Evolutionary conservation across 2,113 vertebrate species (phyloP).

Genomic region (Emydura subglobosa): DNA sequence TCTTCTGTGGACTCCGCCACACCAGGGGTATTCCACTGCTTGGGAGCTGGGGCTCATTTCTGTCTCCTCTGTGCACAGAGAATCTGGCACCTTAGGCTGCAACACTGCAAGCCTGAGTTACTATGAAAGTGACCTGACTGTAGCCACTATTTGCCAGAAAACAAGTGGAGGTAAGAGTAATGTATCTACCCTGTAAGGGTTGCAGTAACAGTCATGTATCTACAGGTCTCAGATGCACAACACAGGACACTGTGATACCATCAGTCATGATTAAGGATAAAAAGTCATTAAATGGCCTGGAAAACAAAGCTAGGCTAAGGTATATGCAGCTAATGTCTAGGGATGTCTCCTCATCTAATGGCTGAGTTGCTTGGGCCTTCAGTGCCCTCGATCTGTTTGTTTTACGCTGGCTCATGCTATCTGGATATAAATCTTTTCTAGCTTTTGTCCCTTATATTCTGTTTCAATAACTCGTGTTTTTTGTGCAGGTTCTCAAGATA

Average conservation of each 20-base stretch:
- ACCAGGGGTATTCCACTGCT: not conserved
- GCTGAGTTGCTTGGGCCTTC: constrained; percentile 8
- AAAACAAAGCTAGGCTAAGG: constrained; percentile 37
- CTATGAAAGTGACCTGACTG: not conserved
- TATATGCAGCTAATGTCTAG: constrained; percentile 6
- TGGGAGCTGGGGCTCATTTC: not conserved
- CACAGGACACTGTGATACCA: constrained; percentile 1
- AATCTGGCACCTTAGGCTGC: not conserved
- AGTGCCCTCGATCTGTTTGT: constrained; percentile 3
- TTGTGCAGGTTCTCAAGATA: not conserved
- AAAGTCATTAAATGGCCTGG: constrained; percentile 31
- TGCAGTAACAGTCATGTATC: not conserved
- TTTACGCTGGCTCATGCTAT: constrained; percentile 6
- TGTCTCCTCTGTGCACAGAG: not conserved
- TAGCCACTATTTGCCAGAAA: not conserved
- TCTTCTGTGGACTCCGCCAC: not conserved
- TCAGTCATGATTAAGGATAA: constrained; percentile 29
- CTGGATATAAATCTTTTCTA: constrained; percentile 21
- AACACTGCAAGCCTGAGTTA: constrained; percentile 14
- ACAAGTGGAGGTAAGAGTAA: constrained; percentile 4
- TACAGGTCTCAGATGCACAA: not conserved
- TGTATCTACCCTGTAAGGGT: not conserved
- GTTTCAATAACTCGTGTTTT: constrained; percentile 10
- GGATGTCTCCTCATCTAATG: not conserved
- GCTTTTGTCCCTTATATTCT: not conserved